phyloP scores from a whole-genome alignment of 1,140 invertebrate genomes.

The Sarcophaga peregrina region DNA sequence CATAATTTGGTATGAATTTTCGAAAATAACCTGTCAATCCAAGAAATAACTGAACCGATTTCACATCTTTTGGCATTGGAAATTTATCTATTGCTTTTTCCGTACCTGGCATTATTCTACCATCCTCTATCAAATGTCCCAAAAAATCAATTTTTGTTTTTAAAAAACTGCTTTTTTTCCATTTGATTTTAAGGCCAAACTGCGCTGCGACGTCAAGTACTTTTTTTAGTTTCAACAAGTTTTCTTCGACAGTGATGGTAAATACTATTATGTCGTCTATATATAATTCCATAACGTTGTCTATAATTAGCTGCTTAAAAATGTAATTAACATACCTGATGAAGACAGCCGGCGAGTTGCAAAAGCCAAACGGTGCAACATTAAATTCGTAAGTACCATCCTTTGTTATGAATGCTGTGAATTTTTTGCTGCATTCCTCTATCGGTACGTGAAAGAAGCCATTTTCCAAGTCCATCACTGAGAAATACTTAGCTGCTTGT shows the following conservation, averaged over 20 bases:
- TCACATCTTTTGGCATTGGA: neutral
- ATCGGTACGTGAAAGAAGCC: no score
- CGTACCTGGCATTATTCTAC: no score
- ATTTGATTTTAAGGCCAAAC: slow-evolving; percentile 44
- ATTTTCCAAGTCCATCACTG: no score
- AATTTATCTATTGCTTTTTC: no score
- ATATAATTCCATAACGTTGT: slow-evolving; percentile 44
- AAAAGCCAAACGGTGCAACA: no score
- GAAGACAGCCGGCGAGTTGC: no score
- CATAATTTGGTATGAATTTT: slow-evolving; percentile 40
- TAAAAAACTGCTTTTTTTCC: slow-evolving; percentile 42
- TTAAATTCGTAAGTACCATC: no score
- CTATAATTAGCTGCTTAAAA: slow-evolving; percentile 34
- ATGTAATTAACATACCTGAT: slow-evolving; percentile 12
- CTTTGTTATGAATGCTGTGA: no score
- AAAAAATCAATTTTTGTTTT: no score
- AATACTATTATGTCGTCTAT: slow-evolving; percentile 49
- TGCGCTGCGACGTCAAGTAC: slow-evolving; percentile 37
- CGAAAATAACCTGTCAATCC: slow-evolving; percentile 41
- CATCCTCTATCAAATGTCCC: no score
- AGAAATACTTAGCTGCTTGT: neutral
- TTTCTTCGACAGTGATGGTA: slow-evolving; percentile 21
- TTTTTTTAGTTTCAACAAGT: slow-evolving; percentile 40
- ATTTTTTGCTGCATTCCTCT: no score
- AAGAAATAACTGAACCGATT: slow-evolving; percentile 27